Evolutionary conservation across 2,113 vertebrate genomes (phyloP).

Genomic region (Platycercus adscitus): DNA sequence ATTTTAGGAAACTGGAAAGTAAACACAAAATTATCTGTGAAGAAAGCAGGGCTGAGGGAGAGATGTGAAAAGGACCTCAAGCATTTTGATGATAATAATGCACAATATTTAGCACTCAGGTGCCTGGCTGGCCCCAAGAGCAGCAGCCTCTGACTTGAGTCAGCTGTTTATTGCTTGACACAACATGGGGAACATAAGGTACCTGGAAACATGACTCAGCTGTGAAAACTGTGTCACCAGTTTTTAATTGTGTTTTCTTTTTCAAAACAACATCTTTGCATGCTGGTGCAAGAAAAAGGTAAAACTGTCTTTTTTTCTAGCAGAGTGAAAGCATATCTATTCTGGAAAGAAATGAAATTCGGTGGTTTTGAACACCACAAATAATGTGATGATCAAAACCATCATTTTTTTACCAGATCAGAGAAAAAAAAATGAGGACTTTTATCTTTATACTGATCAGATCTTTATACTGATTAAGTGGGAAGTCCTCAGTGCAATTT

Average conservation of each 20-base stretch:
- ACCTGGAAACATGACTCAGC: neutral
- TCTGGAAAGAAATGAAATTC: neutral
- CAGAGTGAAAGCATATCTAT: neutral
- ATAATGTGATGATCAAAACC: neutral
- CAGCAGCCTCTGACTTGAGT: neutral
- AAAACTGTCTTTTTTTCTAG: neutral
- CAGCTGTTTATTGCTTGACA: constrained; percentile 1
- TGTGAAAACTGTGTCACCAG: neutral
- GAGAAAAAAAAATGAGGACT: neutral
- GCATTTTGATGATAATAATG: neutral
- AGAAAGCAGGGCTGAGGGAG: neutral
- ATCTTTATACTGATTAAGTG: neutral
- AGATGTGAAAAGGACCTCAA: neutral
- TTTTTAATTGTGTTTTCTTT: constrained; percentile 34
- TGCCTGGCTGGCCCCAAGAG: neutral
- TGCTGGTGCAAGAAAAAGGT: neutral
- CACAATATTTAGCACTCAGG: neutral
- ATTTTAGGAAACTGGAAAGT: neutral
- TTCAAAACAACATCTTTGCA: neutral
- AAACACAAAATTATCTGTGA: neutral
- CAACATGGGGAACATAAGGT: neutral
- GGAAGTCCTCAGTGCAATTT: neutral
- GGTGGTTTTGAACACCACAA: neutral
- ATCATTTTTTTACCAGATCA: too few species aligned
- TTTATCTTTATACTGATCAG: neutral